Evolutionary conservation across 2,888 invertebrate species (phyloP).

Genomic region (Pollenia labialis): DNA sequence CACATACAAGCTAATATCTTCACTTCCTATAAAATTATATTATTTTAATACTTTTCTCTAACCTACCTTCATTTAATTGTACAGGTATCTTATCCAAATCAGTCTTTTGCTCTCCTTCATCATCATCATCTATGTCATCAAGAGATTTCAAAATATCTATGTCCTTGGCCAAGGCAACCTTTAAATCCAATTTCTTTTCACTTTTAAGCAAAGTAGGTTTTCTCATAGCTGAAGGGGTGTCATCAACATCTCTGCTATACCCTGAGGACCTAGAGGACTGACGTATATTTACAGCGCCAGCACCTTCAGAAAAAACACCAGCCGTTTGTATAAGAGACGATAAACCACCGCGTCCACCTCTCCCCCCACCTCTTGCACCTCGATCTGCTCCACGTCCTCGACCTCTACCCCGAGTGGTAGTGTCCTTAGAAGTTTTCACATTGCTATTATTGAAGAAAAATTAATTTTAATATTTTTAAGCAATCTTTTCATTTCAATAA

Average conservation of each 20-base stretch:
- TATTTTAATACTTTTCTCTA: neutral
- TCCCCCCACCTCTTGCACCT: constrained; percentile 75
- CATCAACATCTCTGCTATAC: constrained; percentile 77
- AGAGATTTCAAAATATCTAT: constrained; percentile 78
- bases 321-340: constrained; percentile 81
- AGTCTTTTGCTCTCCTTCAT: constrained; percentile 79
- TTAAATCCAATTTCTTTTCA: constrained; percentile 80
- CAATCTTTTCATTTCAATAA: neutral
- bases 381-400: constrained; percentile 78
- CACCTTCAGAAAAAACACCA: constrained; percentile 84
- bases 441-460: constrained; percentile 76
- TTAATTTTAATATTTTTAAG: neutral
- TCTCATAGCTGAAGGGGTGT: constrained; percentile 77
- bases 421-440: constrained; percentile 83
- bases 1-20: constrained; percentile 33
- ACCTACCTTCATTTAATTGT: constrained; percentile 81
- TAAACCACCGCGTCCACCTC: constrained; percentile 77
- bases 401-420: constrained; percentile 78
- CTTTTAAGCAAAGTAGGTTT: constrained; percentile 78
- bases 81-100: constrained; percentile 81
- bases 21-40: constrained; percentile 11
- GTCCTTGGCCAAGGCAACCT: constrained; percentile 76
- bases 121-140: constrained; percentile 81
- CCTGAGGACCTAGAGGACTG: constrained; percentile 75
- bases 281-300: constrained; percentile 79